Evolutionary conservation across 2,113 vertebrate species (phyloP), one percentile per base, ranked within the genome.

Genomic region (Silurus glanis): DNA sequence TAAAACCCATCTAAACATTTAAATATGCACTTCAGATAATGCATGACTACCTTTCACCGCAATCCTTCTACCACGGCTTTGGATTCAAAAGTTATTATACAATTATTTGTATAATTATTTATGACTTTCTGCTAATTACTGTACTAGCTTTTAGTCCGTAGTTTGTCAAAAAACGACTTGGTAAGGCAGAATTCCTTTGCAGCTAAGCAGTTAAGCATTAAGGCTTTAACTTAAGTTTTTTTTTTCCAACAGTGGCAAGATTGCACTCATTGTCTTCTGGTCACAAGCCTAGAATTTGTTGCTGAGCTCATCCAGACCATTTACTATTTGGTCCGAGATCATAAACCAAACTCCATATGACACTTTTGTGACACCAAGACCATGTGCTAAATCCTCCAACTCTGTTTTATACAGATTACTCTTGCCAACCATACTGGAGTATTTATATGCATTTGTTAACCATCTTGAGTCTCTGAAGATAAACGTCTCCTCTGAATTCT

Each of bases 361-460:
- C 9, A 66, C 28, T 76, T 79, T 67, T 85, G 64, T 45, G 59
- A 56, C 23, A 53, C 49, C 19, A 45, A 37, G 51, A 45, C 49
- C 25, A 55, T 45, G 23, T 69, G 21, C 37, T 80, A 17, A 85
- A 83, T 28, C 64, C 51, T 83, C 51, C 16, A 28, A 14, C 64
- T 83, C 64, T 85, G 51, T 58, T 56, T 53, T 80, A 55, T 85
- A 56, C 12, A 19, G 58, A 13, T 9, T 5, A 47, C 25, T 37
- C 76, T 58, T 80, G 49, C 75, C 84, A 85, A 51, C 25, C 74
- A 80, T 23, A 8, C 61, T 53, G 55, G 64, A 83, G 23, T 72
- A 74, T 83, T 88, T 87, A 83, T 71, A 72, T 79, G 45, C 53
- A 78, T 88, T 55, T 85, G 80, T 88, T 86, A 83, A 88, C 84